Conservation (phyloP, 2,113 vertebrate genomes). For the Ptychochromis oligacanthus region DNA sequence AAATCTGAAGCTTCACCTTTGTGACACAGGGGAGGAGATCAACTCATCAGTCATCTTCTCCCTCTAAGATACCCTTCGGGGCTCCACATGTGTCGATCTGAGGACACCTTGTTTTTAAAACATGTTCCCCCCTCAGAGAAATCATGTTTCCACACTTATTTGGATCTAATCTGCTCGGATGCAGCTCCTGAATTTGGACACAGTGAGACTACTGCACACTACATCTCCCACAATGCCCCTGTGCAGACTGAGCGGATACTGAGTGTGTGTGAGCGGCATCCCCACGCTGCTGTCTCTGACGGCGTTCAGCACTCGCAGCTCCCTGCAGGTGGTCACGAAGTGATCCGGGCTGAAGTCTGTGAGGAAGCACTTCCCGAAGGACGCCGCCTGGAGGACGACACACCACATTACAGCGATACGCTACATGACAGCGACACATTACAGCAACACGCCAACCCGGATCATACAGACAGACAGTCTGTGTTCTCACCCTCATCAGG, state of each 20-base stretch:
- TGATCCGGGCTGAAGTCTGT: constrained; percentile 58
- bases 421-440: too few relatives aligned
- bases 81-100: too few relatives aligned
- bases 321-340: constrained; percentile 67
- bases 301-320: constrained; percentile 69
- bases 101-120: too few relatives aligned
- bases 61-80: too few relatives aligned
- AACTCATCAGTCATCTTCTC: too few relatives aligned
- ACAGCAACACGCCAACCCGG: not conserved
- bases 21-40: too few relatives aligned
- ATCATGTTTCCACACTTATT: too few relatives aligned
- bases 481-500: constrained; percentile 85
- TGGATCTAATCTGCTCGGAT: not conserved
- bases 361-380: constrained; percentile 76
- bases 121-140: too few relatives aligned
- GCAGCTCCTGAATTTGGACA: not conserved
- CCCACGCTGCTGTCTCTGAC: constrained; percentile 62
- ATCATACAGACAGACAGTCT: not conserved
- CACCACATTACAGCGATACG: not conserved
- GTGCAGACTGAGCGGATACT: constrained; percentile 63
- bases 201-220: not conserved
- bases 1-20: too few relatives aligned
- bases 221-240: constrained; percentile 17
- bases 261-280: constrained; percentile 69
- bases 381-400: constrained; percentile 58